These are phyloP conservation scores for Papilio dardanus DNA, from an alignment of 1,140 invertebrate genomes.

Conservation along the genomic window DNA sequence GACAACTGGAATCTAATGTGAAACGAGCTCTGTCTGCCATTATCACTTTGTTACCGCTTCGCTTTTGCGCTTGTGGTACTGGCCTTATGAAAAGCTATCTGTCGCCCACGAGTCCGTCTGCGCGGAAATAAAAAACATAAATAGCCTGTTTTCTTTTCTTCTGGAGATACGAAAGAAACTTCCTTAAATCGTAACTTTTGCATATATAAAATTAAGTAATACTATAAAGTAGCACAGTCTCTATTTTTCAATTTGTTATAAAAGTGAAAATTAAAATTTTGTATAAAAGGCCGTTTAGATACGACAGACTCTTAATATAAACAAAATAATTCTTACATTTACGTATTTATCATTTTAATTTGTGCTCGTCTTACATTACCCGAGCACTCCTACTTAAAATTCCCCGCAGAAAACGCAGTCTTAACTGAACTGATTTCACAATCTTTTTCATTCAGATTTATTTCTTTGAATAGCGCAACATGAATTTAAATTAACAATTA, in stretches of 20 bases:
- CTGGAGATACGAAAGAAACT: too few species aligned
- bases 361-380: constrained; percentile 10
- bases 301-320: too few species aligned
- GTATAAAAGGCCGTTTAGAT: too few species aligned
- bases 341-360: constrained; percentile 24
- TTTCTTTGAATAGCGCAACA: constrained; percentile 32
- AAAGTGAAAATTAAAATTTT: too few species aligned
- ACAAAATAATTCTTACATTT: constrained; percentile 26
- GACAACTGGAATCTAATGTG: not conserved
- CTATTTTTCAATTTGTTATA: too few species aligned
- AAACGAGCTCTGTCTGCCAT: not conserved
- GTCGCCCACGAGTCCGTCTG: too few species aligned
- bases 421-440: constrained; percentile 38
- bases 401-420: constrained; percentile 28
- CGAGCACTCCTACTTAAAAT: constrained; percentile 31
- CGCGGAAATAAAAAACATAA: too few species aligned
- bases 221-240: too few species aligned
- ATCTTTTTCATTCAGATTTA: constrained; percentile 38
- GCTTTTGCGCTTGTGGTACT: not conserved
- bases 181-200: too few species aligned
- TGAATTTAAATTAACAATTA: constrained; percentile 29
- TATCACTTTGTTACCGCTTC: not conserved
- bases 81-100: not conserved
- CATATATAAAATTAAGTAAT: too few species aligned
- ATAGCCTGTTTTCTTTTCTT: too few species aligned